These are phyloP conservation scores for Arrhopalites spinosus DNA, from an alignment of 2,888 invertebrate species.

Conservation along the genomic window DNA sequence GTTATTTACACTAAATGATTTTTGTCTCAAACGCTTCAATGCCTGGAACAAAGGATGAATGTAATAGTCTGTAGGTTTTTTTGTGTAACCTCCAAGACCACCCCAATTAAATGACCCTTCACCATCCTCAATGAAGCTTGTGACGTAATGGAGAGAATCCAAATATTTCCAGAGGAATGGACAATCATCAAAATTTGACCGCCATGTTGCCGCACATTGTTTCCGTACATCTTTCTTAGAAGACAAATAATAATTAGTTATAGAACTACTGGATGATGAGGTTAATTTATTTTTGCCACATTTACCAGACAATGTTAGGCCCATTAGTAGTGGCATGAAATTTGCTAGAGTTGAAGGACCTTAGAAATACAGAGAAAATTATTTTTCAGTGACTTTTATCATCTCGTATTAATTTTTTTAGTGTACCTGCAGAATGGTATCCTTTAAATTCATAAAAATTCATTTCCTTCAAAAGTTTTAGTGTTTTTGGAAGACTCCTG, in stretches of 20 bases:
- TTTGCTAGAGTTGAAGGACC: constrained; percentile 74
- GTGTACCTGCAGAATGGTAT: constrained; percentile 65
- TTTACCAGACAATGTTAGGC: constrained; percentile 59
- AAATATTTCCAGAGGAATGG: constrained; percentile 78
- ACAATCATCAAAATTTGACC: constrained; percentile 68
- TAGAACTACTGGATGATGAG: too few relatives aligned
- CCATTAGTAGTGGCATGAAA: constrained; percentile 78
- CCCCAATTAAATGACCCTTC: constrained; percentile 72
- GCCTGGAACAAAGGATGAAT: constrained; percentile 73
- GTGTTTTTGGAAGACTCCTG: constrained; percentile 75
- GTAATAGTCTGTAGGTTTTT: constrained; percentile 80
- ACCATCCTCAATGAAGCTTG: constrained; percentile 80
- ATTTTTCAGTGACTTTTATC: too few relatives aligned
- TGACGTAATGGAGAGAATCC: constrained; percentile 71
- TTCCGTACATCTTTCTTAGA: constrained; percentile 40
- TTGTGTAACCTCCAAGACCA: constrained; percentile 70
- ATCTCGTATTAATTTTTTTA: too few relatives aligned
- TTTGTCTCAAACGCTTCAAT: constrained; percentile 21
- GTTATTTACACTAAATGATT: background rate
- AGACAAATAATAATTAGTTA: too few relatives aligned
- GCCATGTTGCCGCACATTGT: constrained; percentile 49
- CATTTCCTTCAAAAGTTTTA: constrained; percentile 67
- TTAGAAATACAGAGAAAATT: too few relatives aligned
- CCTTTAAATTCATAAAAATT: constrained; percentile 74
- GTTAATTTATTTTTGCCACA: too few relatives aligned